Base-by-base conservation (phyloP, 2,113 vertebrate genomes). In the Equus przewalskii region DNA sequence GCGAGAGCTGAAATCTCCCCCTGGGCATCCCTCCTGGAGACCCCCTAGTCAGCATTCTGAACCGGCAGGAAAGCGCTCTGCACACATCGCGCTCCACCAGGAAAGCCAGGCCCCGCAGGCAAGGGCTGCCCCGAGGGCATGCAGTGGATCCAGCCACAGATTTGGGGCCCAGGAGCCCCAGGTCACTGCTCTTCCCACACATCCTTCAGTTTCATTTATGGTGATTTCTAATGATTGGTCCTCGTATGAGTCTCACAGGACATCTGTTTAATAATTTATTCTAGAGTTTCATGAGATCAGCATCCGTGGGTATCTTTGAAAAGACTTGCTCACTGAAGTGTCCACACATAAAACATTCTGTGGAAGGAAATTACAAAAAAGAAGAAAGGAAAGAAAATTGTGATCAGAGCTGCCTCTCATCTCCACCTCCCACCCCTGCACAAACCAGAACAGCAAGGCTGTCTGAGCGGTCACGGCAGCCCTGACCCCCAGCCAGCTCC, bases 261-360 rank as follows among this genome's bases (percentile, higher is more conserved):
- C 78, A 56, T 75, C 95, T 97, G 93, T 73, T 86, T 87, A 94
- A 95, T 82, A 30, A 90, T 81, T 76, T 67, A 65, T 84, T 83
- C 86, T 75, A 84, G 88, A 72, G 58, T 82, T 88, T 89, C 93
- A 41, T 78, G 78, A 81, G 95, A 89, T 93, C 73, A 7, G 28
- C 69, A 51, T 75, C 72, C 69, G 24, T 22, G 65, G 69, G 24
- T 82, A 49, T 78, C 26, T 97, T 60, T 81, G 91, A 72, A 95
- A 93, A 91, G 91, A 28, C 58, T 67, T 96, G 76, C 44, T 54
- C 44, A 21, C 78, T 78, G 1, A 96, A 44, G 70, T 54, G 49
- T 84, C 75, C 81, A 60, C 54, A 60, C 26, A 49, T 94, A 67
- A 92, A 92, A 90, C 46, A 19, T 67, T 88, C 69, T 33, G 1